Conservation (phyloP, 2,888 invertebrate genomes). For the Drosophila rellima region DNA sequence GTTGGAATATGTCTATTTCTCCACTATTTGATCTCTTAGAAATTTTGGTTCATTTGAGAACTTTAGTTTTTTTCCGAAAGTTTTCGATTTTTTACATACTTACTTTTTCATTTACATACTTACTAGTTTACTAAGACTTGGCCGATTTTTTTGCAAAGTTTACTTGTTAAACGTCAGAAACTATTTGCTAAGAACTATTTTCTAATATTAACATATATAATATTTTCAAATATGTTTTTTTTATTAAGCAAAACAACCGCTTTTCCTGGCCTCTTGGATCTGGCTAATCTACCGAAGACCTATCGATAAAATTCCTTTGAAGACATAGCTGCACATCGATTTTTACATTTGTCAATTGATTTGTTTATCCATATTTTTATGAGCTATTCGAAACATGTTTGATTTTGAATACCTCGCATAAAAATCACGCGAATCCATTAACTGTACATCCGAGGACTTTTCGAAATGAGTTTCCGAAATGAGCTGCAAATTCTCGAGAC, state of each 20-base stretch:
- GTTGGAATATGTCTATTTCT: too few relatives aligned
- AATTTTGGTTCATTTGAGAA: too few relatives aligned
- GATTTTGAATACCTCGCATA: constrained; percentile 42
- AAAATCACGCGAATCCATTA: constrained; percentile 42
- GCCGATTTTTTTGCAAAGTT: too few relatives aligned
- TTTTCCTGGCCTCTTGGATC: not conserved
- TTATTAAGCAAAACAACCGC: not conserved
- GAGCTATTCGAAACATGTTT: constrained; percentile 10
- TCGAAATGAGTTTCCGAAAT: constrained; percentile 6
- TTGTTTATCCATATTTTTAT: constrained; percentile 55
- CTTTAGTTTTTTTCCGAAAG: too few relatives aligned
- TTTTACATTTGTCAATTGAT: constrained; percentile 52
- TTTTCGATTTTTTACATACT: too few relatives aligned
- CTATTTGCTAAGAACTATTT: not conserved
- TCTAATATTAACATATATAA: too few relatives aligned
- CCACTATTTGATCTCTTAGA: too few relatives aligned
- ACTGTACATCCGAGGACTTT: constrained; percentile 13
- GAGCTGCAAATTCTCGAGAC: constrained; percentile 12
- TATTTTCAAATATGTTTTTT: not conserved
- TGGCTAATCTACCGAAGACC: too few relatives aligned
- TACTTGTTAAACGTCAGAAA: too few relatives aligned
- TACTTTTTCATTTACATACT: too few relatives aligned
- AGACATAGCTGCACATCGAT: constrained; percentile 1
- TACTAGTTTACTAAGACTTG: too few relatives aligned
- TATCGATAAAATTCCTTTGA: not conserved